Base-by-base conservation (phyloP, 2,888 invertebrate species). In the Yponomeuta evonymella region DNA sequence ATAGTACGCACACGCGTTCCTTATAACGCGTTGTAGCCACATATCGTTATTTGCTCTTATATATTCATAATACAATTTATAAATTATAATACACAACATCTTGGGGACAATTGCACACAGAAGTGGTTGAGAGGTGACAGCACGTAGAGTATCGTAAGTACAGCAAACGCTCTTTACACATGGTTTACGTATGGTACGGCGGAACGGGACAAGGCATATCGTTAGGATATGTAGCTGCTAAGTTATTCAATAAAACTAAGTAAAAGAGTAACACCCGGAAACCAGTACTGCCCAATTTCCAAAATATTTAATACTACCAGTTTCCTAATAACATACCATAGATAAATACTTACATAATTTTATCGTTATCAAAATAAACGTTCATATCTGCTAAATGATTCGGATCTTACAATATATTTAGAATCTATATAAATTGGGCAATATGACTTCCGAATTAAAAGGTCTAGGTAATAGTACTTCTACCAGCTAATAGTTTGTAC, bases 1-100 rank as follows among this genome's bases (percentile, higher is more conserved):
- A 88, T 88, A 84, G 88, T 90, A 89, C 87, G 89, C 88, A 87
- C 82, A 83, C 82, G 84, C 83, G 81, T 77, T 85, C 85, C 84
- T 85, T 81, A 82, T 84, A 84, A 83, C 85, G 86, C 84, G 83
- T 82, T 81, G 79, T 83, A 82, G 85, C 85, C 83, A 58, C 51
- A 86, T 81, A 85, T 79, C 33, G 63, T 69, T 68, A 63, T 63
- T 71, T 81, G 79, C 81, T 83, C 79, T 81, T 78, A 82, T 79
- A 85, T 83, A 86, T 77, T 75, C 84, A 86, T 89, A 88, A 58
- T 43, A 43, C 43, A 43, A 43, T 43, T 88, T 88, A 89, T 85
- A 86, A 87, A 81, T 80, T 89, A 88, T 89, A 86, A 90, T 89
- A 90, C 89, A 90, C 84, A 85, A 87, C 82, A 81, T 83, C 81